phyloP scores from a whole-genome alignment of 1,140 invertebrate genomes.

The Megalonaias nervosa region DNA sequence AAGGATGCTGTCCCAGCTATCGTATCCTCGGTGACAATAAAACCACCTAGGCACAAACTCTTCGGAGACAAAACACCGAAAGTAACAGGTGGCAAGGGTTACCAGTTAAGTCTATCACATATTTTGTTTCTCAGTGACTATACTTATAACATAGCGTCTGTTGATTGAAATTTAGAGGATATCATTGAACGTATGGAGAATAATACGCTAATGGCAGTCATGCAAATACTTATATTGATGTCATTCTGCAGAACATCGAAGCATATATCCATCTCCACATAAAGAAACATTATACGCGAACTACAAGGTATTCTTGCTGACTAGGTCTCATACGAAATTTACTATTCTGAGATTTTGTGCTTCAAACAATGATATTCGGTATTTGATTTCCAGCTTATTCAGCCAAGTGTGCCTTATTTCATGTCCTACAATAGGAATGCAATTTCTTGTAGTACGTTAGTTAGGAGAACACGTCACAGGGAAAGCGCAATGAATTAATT shows the following conservation, averaged over 20 bases:
- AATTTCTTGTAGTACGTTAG: slow-evolving; percentile 17
- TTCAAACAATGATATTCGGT: neutral
- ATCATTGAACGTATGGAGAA: no score
- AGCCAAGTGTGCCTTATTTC: slow-evolving; percentile 7
- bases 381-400: slow-evolving; percentile 3
- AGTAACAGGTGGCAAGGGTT: no score
- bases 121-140: slow-evolving; percentile 4
- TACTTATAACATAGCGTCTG: neutral
- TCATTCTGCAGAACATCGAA: slow-evolving; percentile 12
- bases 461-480: slow-evolving; percentile 6
- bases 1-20: slow-evolving; percentile 2
- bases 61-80: slow-evolving; percentile 18
- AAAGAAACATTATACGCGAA: slow-evolving; percentile 7
- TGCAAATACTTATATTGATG: neutral
- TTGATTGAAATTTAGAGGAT: neutral
- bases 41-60: neutral
- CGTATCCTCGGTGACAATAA: neutral
- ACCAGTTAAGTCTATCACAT: neutral
- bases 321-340: slow-evolving; percentile 2
- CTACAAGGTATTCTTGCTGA: neutral
- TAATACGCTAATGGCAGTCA: no score
- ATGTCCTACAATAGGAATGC: slow-evolving; percentile 10
- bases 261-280: slow-evolving; percentile 5
- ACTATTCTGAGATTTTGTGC: no score
- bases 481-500: slow-evolving; percentile 2